Base-by-base conservation (phyloP, 2,888 invertebrate species). In the Xestia xanthographa region DNA sequence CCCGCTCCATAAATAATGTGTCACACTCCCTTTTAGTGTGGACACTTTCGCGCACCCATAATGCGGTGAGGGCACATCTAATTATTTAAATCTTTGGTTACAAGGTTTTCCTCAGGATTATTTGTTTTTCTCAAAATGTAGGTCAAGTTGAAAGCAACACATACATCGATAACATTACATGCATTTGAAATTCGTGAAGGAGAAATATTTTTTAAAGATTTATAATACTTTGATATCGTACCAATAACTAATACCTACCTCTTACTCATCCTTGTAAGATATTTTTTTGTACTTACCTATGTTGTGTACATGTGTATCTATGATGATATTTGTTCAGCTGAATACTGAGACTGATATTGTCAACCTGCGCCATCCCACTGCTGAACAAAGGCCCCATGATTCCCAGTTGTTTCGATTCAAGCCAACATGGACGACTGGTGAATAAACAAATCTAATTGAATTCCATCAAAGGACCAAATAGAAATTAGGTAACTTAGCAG, bases 101-200 rank as follows among this genome's bases (percentile, higher is more conserved):
- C 34, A 60, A 67, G 22, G 34, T 50, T 17, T 29, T 60, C 34
- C 22, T 6, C 6, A 43, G 2, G 4, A 50, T 34, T 12, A 26
- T 43, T 29, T 48, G n/a, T 60, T 78, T 72, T 43, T 68, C 68
- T 68, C 22, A 43, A 78, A 60, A 78, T 56, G 20, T 67, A 68
- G 56, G 58, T 76, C 68, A 60, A 66, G 26, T 48, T 60, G 3
- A 8, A 22, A 60, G 12, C 4, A 26, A 60, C 26, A 34, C 1
- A 48, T 75, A 75, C 38, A 45, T 48, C 20, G 20, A 9, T 45
- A 53, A 26, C 14, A 2, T 66, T 77, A 48, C 22, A 29, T 41
- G 11, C 29, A 29, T 8, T 3, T 20, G n/a, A 45, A 41, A 26
- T 38, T 45, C 20, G 34, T 77, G n/a, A 58, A 66, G 5, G 2